Conservation (phyloP, 1,140 invertebrate species). For the Akabosia matsudoensis region DNA sequence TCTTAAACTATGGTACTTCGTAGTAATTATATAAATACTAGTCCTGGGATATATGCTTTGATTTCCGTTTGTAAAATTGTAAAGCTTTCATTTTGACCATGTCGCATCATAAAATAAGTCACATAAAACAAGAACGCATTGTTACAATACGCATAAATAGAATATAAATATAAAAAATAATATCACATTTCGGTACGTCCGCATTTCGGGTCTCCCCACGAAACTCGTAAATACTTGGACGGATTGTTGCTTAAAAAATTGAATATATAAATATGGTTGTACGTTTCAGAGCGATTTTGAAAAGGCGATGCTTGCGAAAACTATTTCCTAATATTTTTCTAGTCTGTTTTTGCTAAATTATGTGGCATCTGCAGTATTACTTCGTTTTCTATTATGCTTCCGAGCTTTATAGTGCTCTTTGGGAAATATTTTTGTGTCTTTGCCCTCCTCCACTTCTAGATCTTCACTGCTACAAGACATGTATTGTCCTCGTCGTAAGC, state of each 20-base stretch:
- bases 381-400: slow-evolving; percentile 44
- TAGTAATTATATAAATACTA: too few species aligned
- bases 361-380: slow-evolving; percentile 30
- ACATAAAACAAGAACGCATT: neutral
- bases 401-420: slow-evolving; percentile 47
- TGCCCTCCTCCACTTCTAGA: slow-evolving; percentile 36
- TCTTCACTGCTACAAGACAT: slow-evolving; percentile 44
- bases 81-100: too few species aligned
- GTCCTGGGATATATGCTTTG: too few species aligned
- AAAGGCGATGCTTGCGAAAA: neutral
- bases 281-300: neutral
- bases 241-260: neutral
- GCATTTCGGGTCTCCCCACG: neutral
- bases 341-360: neutral
- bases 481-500: slow-evolving; percentile 39
- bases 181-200: slow-evolving; percentile 8
- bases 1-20: too few species aligned
- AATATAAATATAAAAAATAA: slow-evolving; percentile 12
- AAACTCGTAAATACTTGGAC: too few species aligned
- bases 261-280: neutral
- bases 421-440: slow-evolving; percentile 43
- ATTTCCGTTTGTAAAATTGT: too few species aligned
- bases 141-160: neutral
- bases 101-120: too few species aligned
- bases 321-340: too few species aligned